Percentiles rank a stretch among this genome's conserved stretches.
These are phyloP conservation scores for Eulimnadia texana DNA, from an alignment of 1,140 invertebrate species.

Conservation along the genomic window DNA sequence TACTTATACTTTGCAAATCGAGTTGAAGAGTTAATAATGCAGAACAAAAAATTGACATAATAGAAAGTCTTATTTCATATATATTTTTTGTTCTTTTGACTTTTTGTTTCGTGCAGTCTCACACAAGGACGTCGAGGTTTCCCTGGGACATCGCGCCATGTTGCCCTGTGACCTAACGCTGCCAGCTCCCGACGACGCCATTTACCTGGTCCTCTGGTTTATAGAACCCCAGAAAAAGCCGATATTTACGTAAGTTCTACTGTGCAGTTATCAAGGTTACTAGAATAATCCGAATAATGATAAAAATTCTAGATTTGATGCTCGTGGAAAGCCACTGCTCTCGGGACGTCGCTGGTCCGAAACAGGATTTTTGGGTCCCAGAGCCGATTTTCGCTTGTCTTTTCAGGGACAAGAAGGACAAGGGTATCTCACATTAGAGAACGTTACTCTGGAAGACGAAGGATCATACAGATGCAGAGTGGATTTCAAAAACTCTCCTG, in stretches of 20 bases:
- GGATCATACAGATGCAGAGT: conserved; percentile 28
- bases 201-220: conserved; percentile 26
- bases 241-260: conserved; percentile 23
- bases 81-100: background rate
- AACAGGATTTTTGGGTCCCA: conserved; percentile 53
- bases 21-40: too few relatives aligned
- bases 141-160: conserved; percentile 20
- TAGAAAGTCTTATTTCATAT: background rate
- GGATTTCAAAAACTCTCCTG: conserved; percentile 28
- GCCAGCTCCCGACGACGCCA: conserved; percentile 24
- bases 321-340: conserved; percentile 55
- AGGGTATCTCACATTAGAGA: conserved; percentile 10
- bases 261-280: background rate
- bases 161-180: conserved; percentile 25
- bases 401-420: conserved; percentile 8
- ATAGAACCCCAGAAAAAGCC: conserved; percentile 26
- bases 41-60: background rate
- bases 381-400: conserved; percentile 46
- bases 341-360: conserved; percentile 65
- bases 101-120: conserved; percentile 12
- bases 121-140: conserved; percentile 10
- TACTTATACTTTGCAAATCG: too few relatives aligned
- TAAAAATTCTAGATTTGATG: conserved; percentile 56
- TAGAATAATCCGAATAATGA: background rate
- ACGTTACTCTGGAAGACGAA: conserved; percentile 22